Evolutionary conservation across 2,113 vertebrate species (phyloP).

Genomic region (Oreochromis niloticus): DNA sequence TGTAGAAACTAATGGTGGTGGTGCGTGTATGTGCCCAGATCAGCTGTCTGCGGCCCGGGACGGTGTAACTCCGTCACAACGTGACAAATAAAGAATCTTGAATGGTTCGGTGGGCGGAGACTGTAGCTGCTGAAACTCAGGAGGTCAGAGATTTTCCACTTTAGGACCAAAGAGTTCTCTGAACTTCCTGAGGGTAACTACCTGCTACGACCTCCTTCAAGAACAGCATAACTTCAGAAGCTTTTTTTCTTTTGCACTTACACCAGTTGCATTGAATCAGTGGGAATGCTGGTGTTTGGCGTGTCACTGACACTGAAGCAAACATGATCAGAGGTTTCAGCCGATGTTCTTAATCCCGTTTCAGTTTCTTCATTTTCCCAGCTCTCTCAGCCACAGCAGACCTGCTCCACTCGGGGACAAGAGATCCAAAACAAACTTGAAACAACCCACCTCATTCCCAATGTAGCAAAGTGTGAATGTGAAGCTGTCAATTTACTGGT

Average conservation of each 20-base stretch:
- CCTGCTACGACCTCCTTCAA: background rate
- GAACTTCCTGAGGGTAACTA: background rate
- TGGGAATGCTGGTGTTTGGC: background rate
- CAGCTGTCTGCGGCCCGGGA: too few relatives aligned
- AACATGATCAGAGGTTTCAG: background rate
- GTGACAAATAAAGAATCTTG: too few relatives aligned
- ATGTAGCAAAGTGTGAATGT: background rate
- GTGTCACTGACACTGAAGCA: background rate
- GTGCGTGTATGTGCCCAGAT: too few relatives aligned
- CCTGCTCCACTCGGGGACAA: background rate
- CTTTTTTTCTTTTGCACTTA: background rate
- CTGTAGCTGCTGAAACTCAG: background rate
- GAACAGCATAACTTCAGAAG: background rate
- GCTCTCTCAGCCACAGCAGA: background rate
- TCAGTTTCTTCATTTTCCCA: background rate
- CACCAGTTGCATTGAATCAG: background rate
- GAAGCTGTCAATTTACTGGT: background rate
- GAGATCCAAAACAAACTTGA: background rate
- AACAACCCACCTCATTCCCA: background rate
- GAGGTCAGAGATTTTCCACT: background rate
- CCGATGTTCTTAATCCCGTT: background rate
- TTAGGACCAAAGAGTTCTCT: background rate
- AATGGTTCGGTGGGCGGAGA: accelerated
- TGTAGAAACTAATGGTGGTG: too few relatives aligned
- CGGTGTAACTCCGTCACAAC: too few relatives aligned